These are phyloP conservation scores for Noctilio leporinus DNA, from an alignment of 2,113 vertebrate genomes.

Conservation along the genomic window DNA sequence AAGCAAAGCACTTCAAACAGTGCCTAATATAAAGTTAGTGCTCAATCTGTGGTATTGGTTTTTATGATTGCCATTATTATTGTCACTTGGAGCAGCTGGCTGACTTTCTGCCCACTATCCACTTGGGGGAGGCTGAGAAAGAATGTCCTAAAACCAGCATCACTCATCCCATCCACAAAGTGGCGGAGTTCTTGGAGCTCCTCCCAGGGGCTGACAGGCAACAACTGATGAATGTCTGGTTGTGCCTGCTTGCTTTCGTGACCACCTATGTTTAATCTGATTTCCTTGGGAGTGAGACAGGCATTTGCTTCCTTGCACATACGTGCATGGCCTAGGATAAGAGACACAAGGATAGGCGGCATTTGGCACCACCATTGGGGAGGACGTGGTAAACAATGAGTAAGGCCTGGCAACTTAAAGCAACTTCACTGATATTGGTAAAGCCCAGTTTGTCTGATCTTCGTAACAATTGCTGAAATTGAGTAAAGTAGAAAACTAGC, in stretches of 20 bases:
- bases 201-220: fast-evolving
- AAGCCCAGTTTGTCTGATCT: background rate
- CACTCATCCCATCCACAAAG: background rate
- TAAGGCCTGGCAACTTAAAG: background rate
- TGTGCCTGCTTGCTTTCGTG: background rate
- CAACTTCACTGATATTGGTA: background rate
- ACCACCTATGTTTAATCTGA: background rate
- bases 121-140: background rate
- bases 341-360: background rate
- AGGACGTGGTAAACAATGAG: background rate
- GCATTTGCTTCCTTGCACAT: background rate
- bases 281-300: background rate
- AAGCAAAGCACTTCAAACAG: background rate
- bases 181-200: background rate
- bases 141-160: background rate
- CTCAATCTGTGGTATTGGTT: background rate
- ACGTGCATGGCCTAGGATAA: background rate
- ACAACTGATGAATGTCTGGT: background rate
- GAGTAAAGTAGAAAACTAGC: background rate
- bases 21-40: background rate
- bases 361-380: background rate
- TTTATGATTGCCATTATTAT: background rate
- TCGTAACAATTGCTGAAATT: background rate
- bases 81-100: background rate
- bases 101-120: background rate